A percentile compares a stretch with the other conserved stretches of the same genome.
phyloP scores from a whole-genome alignment of 2,113 vertebrate genomes.

The Pedetes capensis region DNA sequence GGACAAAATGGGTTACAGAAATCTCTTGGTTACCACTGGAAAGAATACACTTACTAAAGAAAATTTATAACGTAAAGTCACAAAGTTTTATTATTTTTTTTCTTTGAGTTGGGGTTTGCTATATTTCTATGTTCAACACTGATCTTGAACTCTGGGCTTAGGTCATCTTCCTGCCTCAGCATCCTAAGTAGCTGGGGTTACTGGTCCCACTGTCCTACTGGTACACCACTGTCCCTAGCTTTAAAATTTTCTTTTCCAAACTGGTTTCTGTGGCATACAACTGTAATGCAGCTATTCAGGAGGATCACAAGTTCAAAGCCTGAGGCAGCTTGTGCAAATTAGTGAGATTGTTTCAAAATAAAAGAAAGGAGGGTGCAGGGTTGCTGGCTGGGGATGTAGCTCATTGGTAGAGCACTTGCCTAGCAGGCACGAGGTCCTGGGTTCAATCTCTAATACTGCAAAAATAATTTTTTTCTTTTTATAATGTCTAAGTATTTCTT shows the following conservation, averaged over 20 bases:
- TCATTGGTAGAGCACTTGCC: no score
- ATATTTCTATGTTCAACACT: not conserved
- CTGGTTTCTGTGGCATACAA: no score
- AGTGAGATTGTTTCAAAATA: no score
- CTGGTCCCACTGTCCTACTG: no score
- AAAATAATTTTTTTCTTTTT: no score
- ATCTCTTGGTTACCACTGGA: not conserved
- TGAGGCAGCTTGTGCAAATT: no score
- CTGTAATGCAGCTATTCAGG: no score
- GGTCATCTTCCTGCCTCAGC: not conserved
- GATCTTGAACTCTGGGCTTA: not conserved
- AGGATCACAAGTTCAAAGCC: no score
- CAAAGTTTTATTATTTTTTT: not conserved
- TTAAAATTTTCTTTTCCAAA: not conserved
- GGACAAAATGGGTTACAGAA: slow-evolving; percentile 25
- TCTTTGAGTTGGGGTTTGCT: not conserved
- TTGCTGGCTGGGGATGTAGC: no score
- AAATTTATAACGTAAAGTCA: not conserved
- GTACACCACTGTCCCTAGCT: not conserved
- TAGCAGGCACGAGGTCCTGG: no score
- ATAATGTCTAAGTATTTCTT: slow-evolving; percentile 6
- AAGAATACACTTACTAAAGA: not conserved
- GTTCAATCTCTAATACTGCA: no score
- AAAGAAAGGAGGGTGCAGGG: no score
- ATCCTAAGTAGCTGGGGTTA: not conserved